phyloP scores from a whole-genome alignment of 2,888 invertebrate genomes.

The Trypoxylon attenuatum region DNA sequence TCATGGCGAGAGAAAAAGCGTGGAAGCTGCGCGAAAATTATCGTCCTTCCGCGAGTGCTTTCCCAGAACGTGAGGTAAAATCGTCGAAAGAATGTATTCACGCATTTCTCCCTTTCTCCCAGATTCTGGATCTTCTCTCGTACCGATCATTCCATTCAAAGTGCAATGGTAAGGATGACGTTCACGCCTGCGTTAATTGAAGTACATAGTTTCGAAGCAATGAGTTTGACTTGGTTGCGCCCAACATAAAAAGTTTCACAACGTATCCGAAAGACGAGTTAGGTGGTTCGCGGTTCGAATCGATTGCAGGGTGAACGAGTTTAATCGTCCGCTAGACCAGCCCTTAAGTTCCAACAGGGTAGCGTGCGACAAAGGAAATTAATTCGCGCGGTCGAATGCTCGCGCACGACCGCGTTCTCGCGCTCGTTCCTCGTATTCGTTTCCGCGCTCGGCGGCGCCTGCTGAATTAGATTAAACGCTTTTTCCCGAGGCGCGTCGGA shows the following conservation, averaged over 20 bases:
- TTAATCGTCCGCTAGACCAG: neutral
- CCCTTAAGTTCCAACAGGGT: neutral
- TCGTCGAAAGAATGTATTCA: neutral
- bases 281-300: no score
- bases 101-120: neutral
- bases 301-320: neutral
- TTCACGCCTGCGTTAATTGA: neutral
- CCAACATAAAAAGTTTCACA: neutral
- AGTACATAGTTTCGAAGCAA: neutral
- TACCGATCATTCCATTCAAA: neutral
- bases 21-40: slow-evolving; percentile 16
- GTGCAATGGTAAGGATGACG: neutral
- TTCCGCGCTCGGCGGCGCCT: no score
- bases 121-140: no score
- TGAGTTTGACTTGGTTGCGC: neutral
- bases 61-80: neutral
- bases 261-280: neutral
- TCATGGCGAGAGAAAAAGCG: slow-evolving; percentile 20
- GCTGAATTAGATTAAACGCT: no score
- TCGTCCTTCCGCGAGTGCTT: slow-evolving; percentile 16
- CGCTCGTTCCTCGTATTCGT: no score
- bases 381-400: no score
- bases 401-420: no score
- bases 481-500: neutral
- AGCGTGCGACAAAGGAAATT: neutral